phyloP scores from a whole-genome alignment of 2,888 invertebrate species.

The Sialis lutaria region DNA sequence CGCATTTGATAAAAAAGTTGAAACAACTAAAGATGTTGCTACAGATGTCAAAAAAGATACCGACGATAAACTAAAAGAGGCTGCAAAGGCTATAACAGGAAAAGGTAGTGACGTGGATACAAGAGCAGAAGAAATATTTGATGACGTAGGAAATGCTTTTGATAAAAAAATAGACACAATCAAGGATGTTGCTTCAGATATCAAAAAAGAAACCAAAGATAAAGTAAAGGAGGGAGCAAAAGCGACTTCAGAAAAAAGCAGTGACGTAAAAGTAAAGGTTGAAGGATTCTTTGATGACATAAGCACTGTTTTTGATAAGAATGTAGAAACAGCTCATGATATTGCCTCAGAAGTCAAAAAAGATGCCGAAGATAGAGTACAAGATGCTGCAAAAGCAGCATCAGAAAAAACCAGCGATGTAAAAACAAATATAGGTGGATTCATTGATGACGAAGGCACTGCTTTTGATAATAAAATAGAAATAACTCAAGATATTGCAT shows the following conservation, averaged over 20 bases:
- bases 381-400: background rate
- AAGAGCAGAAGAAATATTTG: background rate
- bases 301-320: constrained; percentile 1
- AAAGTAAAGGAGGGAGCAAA: constrained; percentile 7
- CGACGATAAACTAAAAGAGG: constrained; percentile 1
- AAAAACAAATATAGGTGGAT: constrained; percentile 6
- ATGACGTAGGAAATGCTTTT: constrained; percentile 12
- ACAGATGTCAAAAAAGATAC: background rate
- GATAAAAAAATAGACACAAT: constrained; percentile 22
- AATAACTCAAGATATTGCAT: constrained; percentile 8
- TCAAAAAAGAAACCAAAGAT: background rate
- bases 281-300: constrained; percentile 1
- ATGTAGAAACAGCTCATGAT: constrained; percentile 6
- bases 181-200: background rate
- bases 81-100: too few relatives aligned
- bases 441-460: constrained; percentile 11
- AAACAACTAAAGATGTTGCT: background rate
- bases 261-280: background rate
- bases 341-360: background rate
- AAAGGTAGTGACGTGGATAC: too few relatives aligned
- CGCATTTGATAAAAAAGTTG: constrained; percentile 6
- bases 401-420: constrained; percentile 6
- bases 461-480: constrained; percentile 11
- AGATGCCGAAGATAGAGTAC: background rate
- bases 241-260: background rate